phyloP scores from a whole-genome alignment of 2,888 invertebrate species.

The Drosophila putrida region DNA sequence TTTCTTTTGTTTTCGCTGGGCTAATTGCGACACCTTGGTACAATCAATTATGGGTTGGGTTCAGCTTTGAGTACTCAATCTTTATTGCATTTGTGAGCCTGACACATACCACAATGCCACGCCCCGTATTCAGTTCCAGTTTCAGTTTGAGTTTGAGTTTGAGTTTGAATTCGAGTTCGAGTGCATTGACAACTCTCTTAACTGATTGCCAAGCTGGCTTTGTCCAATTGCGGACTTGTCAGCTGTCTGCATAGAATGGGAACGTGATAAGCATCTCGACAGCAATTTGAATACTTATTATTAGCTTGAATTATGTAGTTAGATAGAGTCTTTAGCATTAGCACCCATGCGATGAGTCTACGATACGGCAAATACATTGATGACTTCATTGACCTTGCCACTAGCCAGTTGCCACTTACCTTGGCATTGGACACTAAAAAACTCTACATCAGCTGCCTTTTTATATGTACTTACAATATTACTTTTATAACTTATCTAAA shows the following conservation, averaged over 20 bases:
- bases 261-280: conserved; percentile 59
- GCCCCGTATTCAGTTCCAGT: conserved; percentile 20
- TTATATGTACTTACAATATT: conserved; percentile 52
- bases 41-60: conserved; percentile 56
- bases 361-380: conserved; percentile 26
- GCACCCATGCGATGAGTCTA: conserved; percentile 47
- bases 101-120: conserved; percentile 36
- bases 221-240: conserved; percentile 35
- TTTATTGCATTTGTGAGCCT: conserved; percentile 49
- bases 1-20: conserved; percentile 56
- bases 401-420: conserved; percentile 25
- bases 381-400: conserved; percentile 58
- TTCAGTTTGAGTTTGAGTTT: conserved; percentile 5
- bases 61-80: conserved; percentile 45
- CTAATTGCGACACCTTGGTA: conserved; percentile 61
- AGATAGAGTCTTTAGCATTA: conserved; percentile 47
- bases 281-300: conserved; percentile 50
- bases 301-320: conserved; percentile 49
- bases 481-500: conserved; percentile 24
- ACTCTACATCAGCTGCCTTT: conserved; percentile 29
- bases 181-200: conserved; percentile 55
- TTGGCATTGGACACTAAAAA: conserved; percentile 50
- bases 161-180: conserved; percentile 3
- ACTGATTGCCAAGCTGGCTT: conserved; percentile 36
- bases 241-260: conserved; percentile 59